Percentiles rank a stretch among this genome's conserved stretches.
Conservation (phyloP, 2,113 vertebrate genomes). For the Lophura nycthemera region DNA sequence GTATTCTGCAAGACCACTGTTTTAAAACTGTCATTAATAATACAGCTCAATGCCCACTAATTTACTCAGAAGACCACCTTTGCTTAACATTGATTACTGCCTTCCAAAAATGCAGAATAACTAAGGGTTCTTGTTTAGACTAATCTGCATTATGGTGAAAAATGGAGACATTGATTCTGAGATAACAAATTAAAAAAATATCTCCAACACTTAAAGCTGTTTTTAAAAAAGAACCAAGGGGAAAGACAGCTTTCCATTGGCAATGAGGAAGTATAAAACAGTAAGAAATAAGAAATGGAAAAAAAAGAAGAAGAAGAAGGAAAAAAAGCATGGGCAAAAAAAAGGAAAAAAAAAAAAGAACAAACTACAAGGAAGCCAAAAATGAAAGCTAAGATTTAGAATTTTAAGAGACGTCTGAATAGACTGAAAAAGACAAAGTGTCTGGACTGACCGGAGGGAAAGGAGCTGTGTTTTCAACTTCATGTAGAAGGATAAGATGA, state of each 20-base stretch:
- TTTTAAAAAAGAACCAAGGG: background rate
- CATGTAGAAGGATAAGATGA: background rate
- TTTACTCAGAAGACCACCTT: background rate
- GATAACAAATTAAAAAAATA: background rate
- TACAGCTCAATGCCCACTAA: background rate
- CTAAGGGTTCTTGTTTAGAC: background rate
- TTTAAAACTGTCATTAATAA: background rate
- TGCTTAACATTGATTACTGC: background rate
- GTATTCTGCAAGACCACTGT: background rate
- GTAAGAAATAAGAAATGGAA: background rate
- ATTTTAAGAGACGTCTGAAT: background rate
- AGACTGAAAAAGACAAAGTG: background rate
- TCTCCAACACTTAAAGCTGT: background rate
- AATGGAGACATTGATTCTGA: background rate
- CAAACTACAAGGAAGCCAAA: background rate
- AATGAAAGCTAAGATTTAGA: background rate
- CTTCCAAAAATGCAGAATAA: background rate
- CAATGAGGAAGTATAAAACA: background rate
- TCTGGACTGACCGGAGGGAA: background rate
- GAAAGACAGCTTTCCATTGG: background rate
- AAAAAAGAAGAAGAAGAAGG: background rate
- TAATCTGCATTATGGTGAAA: background rate
- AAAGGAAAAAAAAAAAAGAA: background rate
- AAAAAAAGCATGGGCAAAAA: background rate
- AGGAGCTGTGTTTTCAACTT: background rate